Evolutionary conservation across 2,113 vertebrate genomes (phyloP).

Genomic region (Phocoena sinus): DNA sequence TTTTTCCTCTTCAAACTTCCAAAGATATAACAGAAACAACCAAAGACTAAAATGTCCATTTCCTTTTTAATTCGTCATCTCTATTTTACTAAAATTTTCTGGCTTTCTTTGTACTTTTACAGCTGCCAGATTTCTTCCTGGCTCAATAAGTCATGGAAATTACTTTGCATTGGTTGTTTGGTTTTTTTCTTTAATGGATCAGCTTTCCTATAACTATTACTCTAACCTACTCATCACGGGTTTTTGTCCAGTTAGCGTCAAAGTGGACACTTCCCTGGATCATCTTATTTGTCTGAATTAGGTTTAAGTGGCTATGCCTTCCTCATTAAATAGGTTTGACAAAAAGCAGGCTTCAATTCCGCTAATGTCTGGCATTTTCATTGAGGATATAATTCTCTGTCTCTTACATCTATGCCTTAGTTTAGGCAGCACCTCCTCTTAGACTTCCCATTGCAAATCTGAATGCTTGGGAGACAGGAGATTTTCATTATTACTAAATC

Average conservation of each 20-base stretch:
- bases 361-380: background rate
- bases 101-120: background rate
- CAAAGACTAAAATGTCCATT: background rate
- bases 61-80: background rate
- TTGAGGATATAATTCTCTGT: background rate
- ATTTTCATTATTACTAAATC: background rate
- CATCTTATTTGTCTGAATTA: background rate
- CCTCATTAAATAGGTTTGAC: background rate
- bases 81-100: background rate
- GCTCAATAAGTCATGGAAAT: background rate
- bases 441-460: background rate
- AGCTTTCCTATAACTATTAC: background rate
- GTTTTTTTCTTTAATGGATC: background rate
- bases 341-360: background rate
- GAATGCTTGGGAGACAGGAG: background rate
- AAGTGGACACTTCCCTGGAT: background rate
- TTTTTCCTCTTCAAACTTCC: background rate
- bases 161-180: background rate
- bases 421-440: background rate
- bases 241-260: background rate
- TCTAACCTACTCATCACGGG: background rate
- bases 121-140: background rate
- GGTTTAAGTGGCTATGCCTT: background rate
- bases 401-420: background rate
- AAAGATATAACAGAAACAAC: background rate